Evolutionary conservation across 2,797 vertebrate species (phyloP).

Genomic region (Tympanoctomys barrerae): DNA sequence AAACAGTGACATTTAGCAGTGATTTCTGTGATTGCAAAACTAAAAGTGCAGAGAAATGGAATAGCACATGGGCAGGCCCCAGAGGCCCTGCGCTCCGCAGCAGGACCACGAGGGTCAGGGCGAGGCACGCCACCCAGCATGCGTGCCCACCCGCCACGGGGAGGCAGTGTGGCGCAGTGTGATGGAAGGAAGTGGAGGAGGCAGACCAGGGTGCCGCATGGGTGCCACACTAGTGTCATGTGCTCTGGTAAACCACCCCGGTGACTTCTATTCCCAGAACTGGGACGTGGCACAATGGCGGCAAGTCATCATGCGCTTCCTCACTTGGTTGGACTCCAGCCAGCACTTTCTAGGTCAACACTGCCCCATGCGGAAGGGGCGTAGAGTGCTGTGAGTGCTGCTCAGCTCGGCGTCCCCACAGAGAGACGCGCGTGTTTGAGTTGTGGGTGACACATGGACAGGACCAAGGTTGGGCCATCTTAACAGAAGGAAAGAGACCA

Average conservation of each 20-base stretch:
- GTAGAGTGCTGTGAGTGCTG: fast-evolving
- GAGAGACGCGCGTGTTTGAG: fast-evolving
- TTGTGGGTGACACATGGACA: not conserved
- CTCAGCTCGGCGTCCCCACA: fast-evolving
- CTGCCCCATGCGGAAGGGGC: not conserved
- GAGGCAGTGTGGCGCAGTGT: fast-evolving
- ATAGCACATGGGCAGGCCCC: fast-evolving
- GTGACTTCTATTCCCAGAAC: not conserved
- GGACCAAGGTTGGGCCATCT: not conserved
- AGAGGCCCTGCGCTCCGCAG: fast-evolving
- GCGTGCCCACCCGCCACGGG: not conserved
- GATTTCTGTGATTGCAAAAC: not conserved
- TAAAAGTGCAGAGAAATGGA: not conserved
- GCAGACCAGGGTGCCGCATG: not conserved
- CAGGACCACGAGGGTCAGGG: fast-evolving
- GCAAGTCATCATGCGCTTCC: not conserved
- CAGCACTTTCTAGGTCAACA: fast-evolving
- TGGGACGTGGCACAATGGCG: not conserved
- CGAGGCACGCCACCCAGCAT: too few relatives aligned
- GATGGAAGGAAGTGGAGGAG: not conserved
- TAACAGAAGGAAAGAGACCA: not conserved
- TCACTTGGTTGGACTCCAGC: fast-evolving
- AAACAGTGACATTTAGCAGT: too few relatives aligned
- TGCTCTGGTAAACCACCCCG: not conserved
- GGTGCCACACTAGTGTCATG: not conserved